phyloP scores from a whole-genome alignment of 2,797 vertebrate genomes.

The Atherinosoma microstoma region DNA sequence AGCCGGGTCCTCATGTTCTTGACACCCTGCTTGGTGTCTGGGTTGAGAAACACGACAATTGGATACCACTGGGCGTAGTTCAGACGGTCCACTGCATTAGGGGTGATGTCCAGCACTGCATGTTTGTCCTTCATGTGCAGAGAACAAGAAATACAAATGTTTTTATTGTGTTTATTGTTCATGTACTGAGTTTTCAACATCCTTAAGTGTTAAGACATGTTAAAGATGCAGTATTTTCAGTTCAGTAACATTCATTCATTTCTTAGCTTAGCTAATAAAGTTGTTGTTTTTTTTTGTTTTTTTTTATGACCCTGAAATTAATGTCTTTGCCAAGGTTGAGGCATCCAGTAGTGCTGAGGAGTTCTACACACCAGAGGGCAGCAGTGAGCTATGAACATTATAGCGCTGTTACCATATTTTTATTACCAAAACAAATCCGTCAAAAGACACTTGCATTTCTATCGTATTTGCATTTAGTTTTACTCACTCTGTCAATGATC shows the following conservation, averaged over 20 bases:
- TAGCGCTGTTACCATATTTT: constrained; percentile 19
- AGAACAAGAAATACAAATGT: constrained; percentile 2
- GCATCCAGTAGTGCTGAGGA: not conserved
- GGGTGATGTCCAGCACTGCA: constrained; percentile 96
- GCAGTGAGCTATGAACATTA: constrained; percentile 50
- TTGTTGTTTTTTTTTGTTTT: constrained; percentile 17
- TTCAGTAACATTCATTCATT: not conserved
- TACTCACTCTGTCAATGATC: constrained; percentile 95
- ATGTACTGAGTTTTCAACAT: not conserved
- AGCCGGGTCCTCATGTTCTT: constrained; percentile 96
- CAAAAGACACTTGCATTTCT: constrained; percentile 10
- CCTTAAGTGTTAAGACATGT: not conserved
- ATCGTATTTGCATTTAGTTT: not conserved
- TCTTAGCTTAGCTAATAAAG: not conserved
- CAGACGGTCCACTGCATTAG: constrained; percentile 97
- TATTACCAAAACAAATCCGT: constrained; percentile 38
- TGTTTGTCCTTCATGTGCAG: constrained; percentile 90
- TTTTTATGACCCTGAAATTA: constrained; percentile 2
- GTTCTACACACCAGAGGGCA: constrained; percentile 70
- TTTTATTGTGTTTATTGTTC: not conserved
- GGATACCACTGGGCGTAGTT: constrained; percentile 99
- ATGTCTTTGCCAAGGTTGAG: not conserved
- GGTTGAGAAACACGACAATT: constrained; percentile 97
- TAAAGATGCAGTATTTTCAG: not conserved
- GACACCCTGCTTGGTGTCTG: constrained; percentile 97